Percentiles rank a stretch among this genome's conserved stretches.
Conservation (phyloP, 2,888 invertebrate genomes). For the Agrilus biguttatus region DNA sequence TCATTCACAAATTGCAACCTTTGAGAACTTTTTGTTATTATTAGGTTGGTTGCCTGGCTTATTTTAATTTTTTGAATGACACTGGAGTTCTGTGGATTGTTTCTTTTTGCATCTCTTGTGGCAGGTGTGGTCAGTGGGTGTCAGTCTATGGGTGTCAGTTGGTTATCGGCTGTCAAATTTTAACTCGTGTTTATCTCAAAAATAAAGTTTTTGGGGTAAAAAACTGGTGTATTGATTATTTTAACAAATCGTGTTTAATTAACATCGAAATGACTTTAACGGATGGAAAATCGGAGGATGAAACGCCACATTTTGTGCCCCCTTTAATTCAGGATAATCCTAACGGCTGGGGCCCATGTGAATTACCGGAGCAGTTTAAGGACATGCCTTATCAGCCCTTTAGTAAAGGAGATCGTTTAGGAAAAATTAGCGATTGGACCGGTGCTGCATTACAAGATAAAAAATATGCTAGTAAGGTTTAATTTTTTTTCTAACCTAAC, state of each 20-base stretch:
- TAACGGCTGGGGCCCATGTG: conserved; percentile 94
- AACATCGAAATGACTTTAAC: conserved; percentile 18
- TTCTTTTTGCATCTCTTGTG: no score
- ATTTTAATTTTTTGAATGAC: no score
- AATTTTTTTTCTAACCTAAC: background rate
- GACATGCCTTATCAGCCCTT: conserved; percentile 99
- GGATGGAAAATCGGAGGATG: conserved; percentile 32
- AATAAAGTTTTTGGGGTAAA: no score
- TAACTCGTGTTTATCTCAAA: no score
- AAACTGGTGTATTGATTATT: background rate
- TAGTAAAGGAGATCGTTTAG: conserved; percentile 94
- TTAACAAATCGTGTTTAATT: background rate
- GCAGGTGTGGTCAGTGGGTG: no score
- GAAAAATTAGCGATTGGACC: conserved; percentile 99
- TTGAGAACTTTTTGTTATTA: no score
- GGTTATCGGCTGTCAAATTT: no score
- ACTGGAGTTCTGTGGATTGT: no score
- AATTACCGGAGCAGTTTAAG: conserved; percentile 83
- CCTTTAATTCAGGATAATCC: conserved; percentile 73
- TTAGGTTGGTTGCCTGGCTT: no score
- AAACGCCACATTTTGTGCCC: conserved; percentile 51
- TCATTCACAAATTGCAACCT: no score
- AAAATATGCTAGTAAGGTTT: conserved; percentile 71
- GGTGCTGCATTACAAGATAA: conserved; percentile 85
- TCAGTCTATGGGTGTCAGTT: no score